phyloP scores from a whole-genome alignment of 1,140 invertebrate genomes.

The Zaprionus capensis region DNA sequence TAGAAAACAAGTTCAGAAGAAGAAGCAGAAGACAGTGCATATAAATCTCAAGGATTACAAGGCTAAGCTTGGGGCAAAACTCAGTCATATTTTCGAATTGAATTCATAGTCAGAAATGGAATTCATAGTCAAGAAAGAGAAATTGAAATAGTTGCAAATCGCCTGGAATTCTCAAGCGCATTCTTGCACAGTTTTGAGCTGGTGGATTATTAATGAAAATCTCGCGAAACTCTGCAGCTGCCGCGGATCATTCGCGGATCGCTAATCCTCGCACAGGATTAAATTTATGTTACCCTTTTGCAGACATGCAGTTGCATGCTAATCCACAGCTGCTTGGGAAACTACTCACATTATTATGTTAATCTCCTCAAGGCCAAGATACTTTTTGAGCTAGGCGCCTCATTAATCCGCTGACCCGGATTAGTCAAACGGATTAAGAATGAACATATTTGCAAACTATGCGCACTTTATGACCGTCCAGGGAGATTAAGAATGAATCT shows the following conservation, averaged over 20 bases:
- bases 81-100: neutral
- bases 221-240: slow-evolving; percentile 22
- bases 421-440: slow-evolving; percentile 74
- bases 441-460: slow-evolving; percentile 80
- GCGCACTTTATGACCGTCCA: slow-evolving; percentile 51
- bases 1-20: slow-evolving; percentile 17
- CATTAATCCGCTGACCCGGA: slow-evolving; percentile 35
- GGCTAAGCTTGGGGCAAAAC: slow-evolving; percentile 17
- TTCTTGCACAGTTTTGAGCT: slow-evolving; percentile 6
- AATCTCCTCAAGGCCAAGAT: slow-evolving; percentile 66
- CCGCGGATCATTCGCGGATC: neutral
- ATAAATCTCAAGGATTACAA: slow-evolving; percentile 42
- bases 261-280: slow-evolving; percentile 28
- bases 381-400: slow-evolving; percentile 20
- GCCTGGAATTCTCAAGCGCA: neutral
- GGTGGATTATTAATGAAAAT: slow-evolving; percentile 53
- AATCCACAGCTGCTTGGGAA: slow-evolving; percentile 71
- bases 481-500: slow-evolving; percentile 79
- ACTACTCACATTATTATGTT: slow-evolving; percentile 64
- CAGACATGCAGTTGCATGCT: slow-evolving; percentile 27
- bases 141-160: neutral
- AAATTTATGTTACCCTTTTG: slow-evolving; percentile 30
- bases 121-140: neutral
- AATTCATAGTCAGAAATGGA: neutral
- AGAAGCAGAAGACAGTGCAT: neutral